Conservation (phyloP, 2,797 vertebrate species). For the Sibirionetta formosa region DNA sequence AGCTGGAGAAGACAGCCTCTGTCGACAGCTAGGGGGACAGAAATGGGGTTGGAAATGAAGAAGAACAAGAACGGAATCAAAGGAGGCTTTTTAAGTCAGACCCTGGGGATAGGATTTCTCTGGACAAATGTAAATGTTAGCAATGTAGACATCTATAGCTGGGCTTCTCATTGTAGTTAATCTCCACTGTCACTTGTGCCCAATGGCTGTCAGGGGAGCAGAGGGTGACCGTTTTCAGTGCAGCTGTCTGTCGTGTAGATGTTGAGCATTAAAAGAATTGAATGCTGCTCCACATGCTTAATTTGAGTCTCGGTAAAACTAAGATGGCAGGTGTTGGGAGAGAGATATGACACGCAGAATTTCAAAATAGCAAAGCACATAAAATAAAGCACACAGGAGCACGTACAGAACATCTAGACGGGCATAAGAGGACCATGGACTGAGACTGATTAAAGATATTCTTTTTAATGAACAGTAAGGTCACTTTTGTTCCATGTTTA, state of each 20-base stretch:
- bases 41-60: neutral
- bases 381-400: neutral
- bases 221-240: neutral
- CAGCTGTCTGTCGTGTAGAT: neutral
- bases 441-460: neutral
- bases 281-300: neutral
- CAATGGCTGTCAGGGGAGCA: neutral
- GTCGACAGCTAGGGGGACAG: rapidly evolving
- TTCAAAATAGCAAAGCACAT: neutral
- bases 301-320: neutral
- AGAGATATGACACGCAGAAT: neutral
- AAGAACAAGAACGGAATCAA: neutral
- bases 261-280: neutral
- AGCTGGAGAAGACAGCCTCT: neutral
- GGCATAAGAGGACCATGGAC: rapidly evolving
- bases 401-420: neutral
- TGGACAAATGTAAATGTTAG: neutral
- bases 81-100: neutral
- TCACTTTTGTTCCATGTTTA: neutral
- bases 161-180: neutral
- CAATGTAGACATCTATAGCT: neutral
- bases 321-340: neutral
- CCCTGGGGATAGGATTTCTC: neutral
- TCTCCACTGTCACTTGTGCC: neutral
- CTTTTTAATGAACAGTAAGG: neutral